phyloP scores from a whole-genome alignment of 1,140 invertebrate genomes.

The Drosophila ficusphila region DNA sequence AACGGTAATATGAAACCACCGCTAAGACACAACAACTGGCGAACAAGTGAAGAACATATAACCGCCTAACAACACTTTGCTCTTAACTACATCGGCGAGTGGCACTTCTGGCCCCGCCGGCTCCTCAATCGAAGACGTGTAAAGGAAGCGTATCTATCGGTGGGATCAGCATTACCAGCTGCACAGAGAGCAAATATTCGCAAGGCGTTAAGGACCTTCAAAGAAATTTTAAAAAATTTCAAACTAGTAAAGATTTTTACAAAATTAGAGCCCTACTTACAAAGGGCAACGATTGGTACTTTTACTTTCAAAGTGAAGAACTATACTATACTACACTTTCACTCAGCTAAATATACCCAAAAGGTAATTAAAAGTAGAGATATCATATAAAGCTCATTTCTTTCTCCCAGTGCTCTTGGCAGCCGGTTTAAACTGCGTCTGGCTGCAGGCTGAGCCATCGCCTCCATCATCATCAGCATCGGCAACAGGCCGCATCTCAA shows the following conservation, averaged over 20 bases:
- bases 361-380: too few species aligned
- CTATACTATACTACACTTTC: too few species aligned
- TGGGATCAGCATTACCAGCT: conserved; percentile 27
- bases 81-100: conserved; percentile 63
- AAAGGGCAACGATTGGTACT: too few species aligned
- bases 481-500: conserved; percentile 36
- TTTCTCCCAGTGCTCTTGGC: conserved; percentile 17
- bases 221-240: too few species aligned
- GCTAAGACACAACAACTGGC: conserved; percentile 55
- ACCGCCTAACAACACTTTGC: conserved; percentile 75
- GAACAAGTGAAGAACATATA: conserved; percentile 53
- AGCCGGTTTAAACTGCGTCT: conserved; percentile 41
- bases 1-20: conserved; percentile 79
- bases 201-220: too few species aligned
- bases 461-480: conserved; percentile 50
- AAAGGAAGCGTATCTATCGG: conserved; percentile 68
- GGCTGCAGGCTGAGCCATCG: conserved; percentile 41
- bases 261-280: too few species aligned
- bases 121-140: conserved; percentile 56
- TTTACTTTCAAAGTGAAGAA: too few species aligned
- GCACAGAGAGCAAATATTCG: conserved; percentile 18
- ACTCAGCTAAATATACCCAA: too few species aligned
- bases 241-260: too few species aligned
- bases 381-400: too few species aligned
- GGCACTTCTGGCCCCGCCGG: conserved; percentile 33